Conservation (phyloP, 2,888 invertebrate species). For the Dicyrtoma fusca region DNA sequence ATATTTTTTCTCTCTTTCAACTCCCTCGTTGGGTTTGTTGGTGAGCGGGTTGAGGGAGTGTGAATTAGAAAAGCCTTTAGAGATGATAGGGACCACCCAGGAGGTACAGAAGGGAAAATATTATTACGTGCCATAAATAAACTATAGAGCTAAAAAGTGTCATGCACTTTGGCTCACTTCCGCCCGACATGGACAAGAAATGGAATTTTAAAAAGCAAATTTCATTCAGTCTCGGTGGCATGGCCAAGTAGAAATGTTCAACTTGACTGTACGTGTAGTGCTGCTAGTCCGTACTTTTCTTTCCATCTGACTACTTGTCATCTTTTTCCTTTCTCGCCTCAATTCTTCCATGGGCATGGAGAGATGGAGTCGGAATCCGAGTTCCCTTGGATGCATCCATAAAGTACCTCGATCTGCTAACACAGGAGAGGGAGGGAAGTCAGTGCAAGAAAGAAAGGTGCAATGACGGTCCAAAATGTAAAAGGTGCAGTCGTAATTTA, state of each 20-base stretch:
- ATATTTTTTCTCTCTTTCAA: slow-evolving; percentile 2
- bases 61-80: slow-evolving; percentile 15
- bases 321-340: slow-evolving; percentile 23
- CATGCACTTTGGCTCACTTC: slow-evolving; percentile 18
- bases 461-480: too few relatives aligned
- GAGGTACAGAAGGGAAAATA: slow-evolving; percentile 22
- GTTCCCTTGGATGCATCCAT: too few relatives aligned
- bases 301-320: slow-evolving; percentile 11
- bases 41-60: neutral
- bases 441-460: too few relatives aligned
- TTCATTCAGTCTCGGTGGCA: slow-evolving; percentile 9
- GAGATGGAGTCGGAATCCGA: neutral
- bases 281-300: neutral
- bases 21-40: neutral
- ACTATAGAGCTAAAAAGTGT: slow-evolving; percentile 16
- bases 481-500: too few relatives aligned
- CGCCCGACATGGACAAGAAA: slow-evolving; percentile 29
- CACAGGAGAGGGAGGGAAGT: too few relatives aligned
- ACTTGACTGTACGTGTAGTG: neutral
- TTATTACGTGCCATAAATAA: slow-evolving; percentile 36
- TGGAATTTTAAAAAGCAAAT: slow-evolving; percentile 37
- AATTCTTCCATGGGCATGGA: slow-evolving; percentile 5
- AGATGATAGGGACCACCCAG: slow-evolving; percentile 21
- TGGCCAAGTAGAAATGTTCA: slow-evolving; percentile 3
- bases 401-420: too few relatives aligned